Conservation (phyloP, 2,797 vertebrate species). For the Poliocrania exsul region DNA sequence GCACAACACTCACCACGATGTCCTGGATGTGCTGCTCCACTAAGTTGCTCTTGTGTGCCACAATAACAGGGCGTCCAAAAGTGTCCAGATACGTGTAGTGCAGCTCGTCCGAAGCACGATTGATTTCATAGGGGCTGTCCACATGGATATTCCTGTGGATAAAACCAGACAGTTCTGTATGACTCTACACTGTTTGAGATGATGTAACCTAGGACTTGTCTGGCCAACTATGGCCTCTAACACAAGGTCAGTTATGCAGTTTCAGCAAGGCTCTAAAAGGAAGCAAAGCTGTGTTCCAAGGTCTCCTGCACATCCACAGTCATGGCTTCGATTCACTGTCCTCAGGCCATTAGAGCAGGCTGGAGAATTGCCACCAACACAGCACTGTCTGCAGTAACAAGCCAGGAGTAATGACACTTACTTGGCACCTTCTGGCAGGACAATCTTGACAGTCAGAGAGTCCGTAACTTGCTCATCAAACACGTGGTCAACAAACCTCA, state of each 20-base stretch:
- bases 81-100: constrained; percentile 98
- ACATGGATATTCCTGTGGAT: constrained; percentile 90
- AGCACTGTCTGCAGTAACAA: background rate
- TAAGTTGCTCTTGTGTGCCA: constrained; percentile 93
- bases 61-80: constrained; percentile 93
- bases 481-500: constrained; percentile 96
- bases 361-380: background rate
- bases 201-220: background rate
- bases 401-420: constrained; percentile 69
- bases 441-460: constrained; percentile 91
- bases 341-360: background rate
- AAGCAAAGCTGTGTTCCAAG: background rate
- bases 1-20: constrained; percentile 85
- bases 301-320: background rate
- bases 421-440: constrained; percentile 97
- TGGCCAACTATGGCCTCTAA: background rate
- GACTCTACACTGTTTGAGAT: background rate
- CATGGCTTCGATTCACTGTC: background rate
- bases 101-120: constrained; percentile 88
- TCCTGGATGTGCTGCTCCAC: constrained; percentile 99
- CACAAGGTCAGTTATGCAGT: background rate
- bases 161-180: background rate
- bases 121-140: constrained; percentile 92
- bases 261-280: background rate
- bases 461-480: constrained; percentile 98